Base-by-base conservation (phyloP, 2,113 vertebrate genomes). In the Mionectes macconnelli region DNA sequence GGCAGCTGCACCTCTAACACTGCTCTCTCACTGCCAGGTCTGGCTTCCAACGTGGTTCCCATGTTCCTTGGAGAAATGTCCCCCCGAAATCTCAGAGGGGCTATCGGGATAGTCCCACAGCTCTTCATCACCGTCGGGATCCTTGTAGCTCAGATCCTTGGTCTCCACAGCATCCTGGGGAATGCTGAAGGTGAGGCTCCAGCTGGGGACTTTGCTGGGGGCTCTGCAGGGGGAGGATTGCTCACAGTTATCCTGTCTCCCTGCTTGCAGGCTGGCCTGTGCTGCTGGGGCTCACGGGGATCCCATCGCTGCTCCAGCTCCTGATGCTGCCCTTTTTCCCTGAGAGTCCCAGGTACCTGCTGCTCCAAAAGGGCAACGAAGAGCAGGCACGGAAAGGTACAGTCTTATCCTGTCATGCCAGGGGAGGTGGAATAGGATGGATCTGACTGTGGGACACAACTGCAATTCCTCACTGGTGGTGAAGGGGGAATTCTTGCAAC, bases 1-100 rank as follows among this genome's bases (percentile, higher is more conserved):
- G 62, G 23, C 50, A 59, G 57, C 68, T 92, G 15, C 39, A 8
- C 1, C 27, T 33, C 55, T 75, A 2, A 73, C 17, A 1, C 9
- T n/a, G 40, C 28, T 69, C 72, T 82, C 55, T 40, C 7, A 19
- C 52, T 25, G 4, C 64, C 84, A 99, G 99, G 99, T 53, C 95
- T 99, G 87, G 99, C 99, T 12, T 99, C 99, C 96, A 99, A 96
- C 0, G 99, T 99, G 67, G 99, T 99, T 75, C 99, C 99, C 21
- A 99, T 99, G 99, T 99, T 99, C 97, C 91, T 99, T 44, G 99
- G 99, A n/a, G 99, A 99, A 89, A 94, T 99, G 50, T 95, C 99
- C 45, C 99, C 99, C 6, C 99, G 97, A 95, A 99, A 99, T 94
- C 97, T 99, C 76, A 96, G 99, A 89, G 99, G 99, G 37, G 99